These are phyloP conservation scores for Omphaloscelis lunosa DNA, from an alignment of 2,888 invertebrate species.

Conservation along the genomic window DNA sequence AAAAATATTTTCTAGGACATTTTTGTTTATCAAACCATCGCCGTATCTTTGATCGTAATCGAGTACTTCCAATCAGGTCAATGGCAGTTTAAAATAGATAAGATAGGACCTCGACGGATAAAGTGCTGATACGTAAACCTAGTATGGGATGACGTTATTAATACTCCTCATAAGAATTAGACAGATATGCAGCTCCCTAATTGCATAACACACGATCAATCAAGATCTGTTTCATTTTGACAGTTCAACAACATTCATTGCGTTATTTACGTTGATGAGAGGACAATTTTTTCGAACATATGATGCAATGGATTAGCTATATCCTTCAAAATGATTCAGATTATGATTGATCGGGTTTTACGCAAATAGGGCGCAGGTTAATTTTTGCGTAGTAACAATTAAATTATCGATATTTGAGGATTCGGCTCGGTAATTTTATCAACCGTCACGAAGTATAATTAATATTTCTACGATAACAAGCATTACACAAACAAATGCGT, in stretches of 20 bases:
- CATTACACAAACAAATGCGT: constrained; percentile 9
- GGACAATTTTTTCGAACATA: too few relatives aligned
- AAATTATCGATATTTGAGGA: constrained; percentile 17
- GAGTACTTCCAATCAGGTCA: constrained; percentile 73
- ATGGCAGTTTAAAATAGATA: constrained; percentile 72
- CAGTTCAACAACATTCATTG: too few relatives aligned
- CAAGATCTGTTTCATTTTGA: too few relatives aligned
- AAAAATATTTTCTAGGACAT: constrained; percentile 35
- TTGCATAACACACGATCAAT: too few relatives aligned
- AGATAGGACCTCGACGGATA: constrained; percentile 30
- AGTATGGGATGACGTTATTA: constrained; percentile 10
- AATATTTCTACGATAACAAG: constrained; percentile 21
- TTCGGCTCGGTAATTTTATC: constrained; percentile 20
- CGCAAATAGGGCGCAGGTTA: too few relatives aligned
- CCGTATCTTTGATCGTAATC: constrained; percentile 62
- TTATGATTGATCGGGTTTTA: too few relatives aligned
- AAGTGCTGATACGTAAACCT: constrained; percentile 20
- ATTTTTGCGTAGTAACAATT: constrained; percentile 28
- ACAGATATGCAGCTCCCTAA: background rate
- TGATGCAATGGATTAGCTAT: too few relatives aligned
- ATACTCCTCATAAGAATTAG: background rate
- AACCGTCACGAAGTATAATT: constrained; percentile 23
- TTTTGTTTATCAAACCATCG: constrained; percentile 44
- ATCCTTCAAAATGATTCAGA: too few relatives aligned
- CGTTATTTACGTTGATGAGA: background rate